phyloP scores from a whole-genome alignment of 2,113 vertebrate species.

The Indri indri region DNA sequence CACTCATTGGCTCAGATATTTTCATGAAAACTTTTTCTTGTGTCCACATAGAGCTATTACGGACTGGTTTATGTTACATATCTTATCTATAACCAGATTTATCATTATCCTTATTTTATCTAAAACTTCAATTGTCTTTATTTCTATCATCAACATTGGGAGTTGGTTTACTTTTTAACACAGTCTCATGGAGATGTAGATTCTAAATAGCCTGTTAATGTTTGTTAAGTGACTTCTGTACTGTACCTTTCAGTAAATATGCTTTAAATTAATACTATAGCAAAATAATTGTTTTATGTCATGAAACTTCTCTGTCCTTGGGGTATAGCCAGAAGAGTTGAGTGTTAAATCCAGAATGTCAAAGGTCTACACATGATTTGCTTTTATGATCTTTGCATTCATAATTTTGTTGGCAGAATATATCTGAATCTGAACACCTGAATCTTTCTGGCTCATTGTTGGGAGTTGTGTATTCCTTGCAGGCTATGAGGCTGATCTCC shows the following conservation, averaged over 20 bases:
- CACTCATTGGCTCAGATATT: neutral
- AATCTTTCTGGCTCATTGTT: neutral
- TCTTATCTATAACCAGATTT: neutral
- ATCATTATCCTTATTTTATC: neutral
- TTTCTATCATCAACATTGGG: neutral
- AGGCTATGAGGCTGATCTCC: neutral
- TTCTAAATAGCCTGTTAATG: neutral
- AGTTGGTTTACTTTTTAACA: neutral
- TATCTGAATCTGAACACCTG: neutral
- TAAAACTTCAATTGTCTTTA: neutral
- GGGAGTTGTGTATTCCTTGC: neutral
- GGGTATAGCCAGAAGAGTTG: neutral
- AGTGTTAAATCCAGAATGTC: neutral
- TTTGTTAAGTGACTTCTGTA: neutral
- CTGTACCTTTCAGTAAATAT: neutral
- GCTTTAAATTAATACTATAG: neutral
- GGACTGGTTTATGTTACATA: neutral
- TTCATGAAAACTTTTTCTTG: slow-evolving; percentile 5
- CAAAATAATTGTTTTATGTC: neutral
- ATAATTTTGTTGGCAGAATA: neutral
- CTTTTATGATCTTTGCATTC: neutral
- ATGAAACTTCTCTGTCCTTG: neutral
- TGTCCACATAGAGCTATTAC: neutral
- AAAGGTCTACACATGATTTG: neutral
- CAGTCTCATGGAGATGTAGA: neutral